phyloP scores from a whole-genome alignment of 2,113 vertebrate species.

The Xiphorhynchus elegans region DNA sequence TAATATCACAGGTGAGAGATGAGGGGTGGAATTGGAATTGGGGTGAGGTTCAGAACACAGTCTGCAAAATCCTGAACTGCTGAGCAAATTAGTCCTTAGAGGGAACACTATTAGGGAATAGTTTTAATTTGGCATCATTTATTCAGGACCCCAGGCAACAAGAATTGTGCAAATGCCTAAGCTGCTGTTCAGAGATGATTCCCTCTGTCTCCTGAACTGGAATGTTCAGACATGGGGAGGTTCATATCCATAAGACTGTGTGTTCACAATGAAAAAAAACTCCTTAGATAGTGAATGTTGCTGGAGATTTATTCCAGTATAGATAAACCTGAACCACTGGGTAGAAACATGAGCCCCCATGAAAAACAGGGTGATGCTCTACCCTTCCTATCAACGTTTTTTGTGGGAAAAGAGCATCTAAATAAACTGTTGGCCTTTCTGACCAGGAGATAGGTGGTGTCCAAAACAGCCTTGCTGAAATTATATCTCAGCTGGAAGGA shows the following conservation, averaged over 20 bases:
- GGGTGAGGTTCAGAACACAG: background rate
- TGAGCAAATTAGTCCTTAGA: background rate
- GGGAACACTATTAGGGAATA: too few relatives aligned
- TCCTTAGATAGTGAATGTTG: background rate
- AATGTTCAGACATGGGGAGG: background rate
- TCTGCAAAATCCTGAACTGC: background rate
- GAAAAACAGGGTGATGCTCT: background rate
- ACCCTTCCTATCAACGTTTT: background rate
- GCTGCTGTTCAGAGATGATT: background rate
- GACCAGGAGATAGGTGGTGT: background rate
- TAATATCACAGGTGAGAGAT: background rate
- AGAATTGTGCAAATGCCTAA: background rate
- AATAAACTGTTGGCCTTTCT: background rate
- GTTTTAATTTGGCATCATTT: background rate
- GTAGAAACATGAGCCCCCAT: background rate
- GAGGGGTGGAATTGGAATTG: background rate
- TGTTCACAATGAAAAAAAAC: background rate
- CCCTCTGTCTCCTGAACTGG: background rate
- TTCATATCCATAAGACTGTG: background rate
- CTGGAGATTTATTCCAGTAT: background rate
- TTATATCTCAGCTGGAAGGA: constrained; percentile 20
- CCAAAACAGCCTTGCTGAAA: constrained; percentile 37
- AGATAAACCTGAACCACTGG: background rate
- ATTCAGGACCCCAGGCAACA: background rate
- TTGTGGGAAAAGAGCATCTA: background rate